These are phyloP conservation scores for Bursaphelenchus okinawaensis DNA, from an alignment of 2,888 invertebrate genomes.

Conservation along the genomic window DNA sequence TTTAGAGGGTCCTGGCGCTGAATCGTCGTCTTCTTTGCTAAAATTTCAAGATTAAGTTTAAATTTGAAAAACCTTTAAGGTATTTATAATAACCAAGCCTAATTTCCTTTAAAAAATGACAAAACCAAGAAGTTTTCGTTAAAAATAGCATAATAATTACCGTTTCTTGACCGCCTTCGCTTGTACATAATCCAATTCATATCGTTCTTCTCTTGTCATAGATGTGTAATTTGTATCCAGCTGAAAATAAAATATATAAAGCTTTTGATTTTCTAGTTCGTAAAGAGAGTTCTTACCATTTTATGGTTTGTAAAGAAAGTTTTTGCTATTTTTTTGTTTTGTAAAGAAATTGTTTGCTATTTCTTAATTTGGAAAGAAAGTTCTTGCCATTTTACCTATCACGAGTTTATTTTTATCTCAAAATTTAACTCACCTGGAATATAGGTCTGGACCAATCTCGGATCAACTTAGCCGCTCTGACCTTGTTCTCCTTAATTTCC, in stretches of 20 bases:
- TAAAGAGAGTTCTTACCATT: too few species aligned
- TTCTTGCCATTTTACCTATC: too few species aligned
- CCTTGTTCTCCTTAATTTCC: conserved; percentile 86
- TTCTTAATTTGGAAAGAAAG: too few species aligned
- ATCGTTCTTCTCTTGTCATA: conserved; percentile 83
- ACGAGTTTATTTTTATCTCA: not conserved
- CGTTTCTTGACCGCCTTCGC: conserved; percentile 64
- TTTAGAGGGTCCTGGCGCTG: conserved; percentile 2
- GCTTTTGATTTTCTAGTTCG: too few species aligned
- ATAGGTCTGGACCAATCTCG: conserved; percentile 93
- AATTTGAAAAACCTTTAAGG: too few species aligned
- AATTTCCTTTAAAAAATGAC: not conserved
- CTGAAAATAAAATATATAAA: conserved; percentile 65
- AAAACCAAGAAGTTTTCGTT: conserved; percentile 3
- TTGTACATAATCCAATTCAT: conserved; percentile 84
- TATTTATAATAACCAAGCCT: too few species aligned
- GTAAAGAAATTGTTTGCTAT: too few species aligned
- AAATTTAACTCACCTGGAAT: conserved; percentile 59
- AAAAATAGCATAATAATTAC: too few species aligned
- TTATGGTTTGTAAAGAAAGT: too few species aligned
- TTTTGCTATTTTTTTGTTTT: too few species aligned
- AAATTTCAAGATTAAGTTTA: too few species aligned
- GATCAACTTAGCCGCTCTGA: conserved; percentile 61
- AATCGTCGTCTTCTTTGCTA: conserved; percentile 19
- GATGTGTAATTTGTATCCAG: conserved; percentile 82